These are phyloP conservation scores for Orientallactaga bullata DNA, from an alignment of 2,113 vertebrate species.

Conservation along the genomic window DNA sequence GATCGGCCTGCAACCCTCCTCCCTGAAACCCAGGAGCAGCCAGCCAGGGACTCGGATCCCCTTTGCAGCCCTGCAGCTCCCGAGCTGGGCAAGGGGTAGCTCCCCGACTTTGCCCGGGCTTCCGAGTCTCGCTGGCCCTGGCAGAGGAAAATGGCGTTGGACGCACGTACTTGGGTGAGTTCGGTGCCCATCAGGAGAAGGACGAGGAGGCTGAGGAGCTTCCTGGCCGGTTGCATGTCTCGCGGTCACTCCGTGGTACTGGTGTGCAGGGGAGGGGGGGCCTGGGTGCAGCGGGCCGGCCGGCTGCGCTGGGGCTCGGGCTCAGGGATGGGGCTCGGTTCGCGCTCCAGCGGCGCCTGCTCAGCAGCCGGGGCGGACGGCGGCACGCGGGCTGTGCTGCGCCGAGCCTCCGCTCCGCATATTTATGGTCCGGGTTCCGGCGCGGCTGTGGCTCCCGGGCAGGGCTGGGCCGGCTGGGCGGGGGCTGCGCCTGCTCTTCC, in stretches of 20 bases:
- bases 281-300: slow-evolving; percentile 70
- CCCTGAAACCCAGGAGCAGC: background rate
- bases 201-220: slow-evolving; percentile 94
- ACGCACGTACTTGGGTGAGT: slow-evolving; percentile 96
- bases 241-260: slow-evolving; percentile 88
- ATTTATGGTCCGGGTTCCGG: slow-evolving; percentile 88
- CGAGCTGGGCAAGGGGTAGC: background rate
- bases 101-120: slow-evolving; percentile 54
- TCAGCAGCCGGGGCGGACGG: slow-evolving; percentile 89
- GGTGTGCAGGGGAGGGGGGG: slow-evolving; percentile 89
- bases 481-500: slow-evolving; percentile 68
- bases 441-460: slow-evolving; percentile 74
- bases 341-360: slow-evolving; percentile 43
- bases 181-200: slow-evolving; percentile 97
- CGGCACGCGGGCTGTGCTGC: slow-evolving; percentile 84
- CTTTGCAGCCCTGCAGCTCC: background rate
- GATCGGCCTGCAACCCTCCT: background rate
- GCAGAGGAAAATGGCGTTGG: slow-evolving; percentile 88
- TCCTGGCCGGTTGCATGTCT: slow-evolving; percentile 96
- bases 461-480: slow-evolving; percentile 70
- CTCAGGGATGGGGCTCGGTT: background rate
- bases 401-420: slow-evolving; percentile 91
- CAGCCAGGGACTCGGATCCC: background rate
- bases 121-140: background rate
- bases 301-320: slow-evolving; percentile 44